These are phyloP conservation scores for Papilio gigon DNA, from an alignment of 2,888 invertebrate species.

Conservation along the genomic window DNA sequence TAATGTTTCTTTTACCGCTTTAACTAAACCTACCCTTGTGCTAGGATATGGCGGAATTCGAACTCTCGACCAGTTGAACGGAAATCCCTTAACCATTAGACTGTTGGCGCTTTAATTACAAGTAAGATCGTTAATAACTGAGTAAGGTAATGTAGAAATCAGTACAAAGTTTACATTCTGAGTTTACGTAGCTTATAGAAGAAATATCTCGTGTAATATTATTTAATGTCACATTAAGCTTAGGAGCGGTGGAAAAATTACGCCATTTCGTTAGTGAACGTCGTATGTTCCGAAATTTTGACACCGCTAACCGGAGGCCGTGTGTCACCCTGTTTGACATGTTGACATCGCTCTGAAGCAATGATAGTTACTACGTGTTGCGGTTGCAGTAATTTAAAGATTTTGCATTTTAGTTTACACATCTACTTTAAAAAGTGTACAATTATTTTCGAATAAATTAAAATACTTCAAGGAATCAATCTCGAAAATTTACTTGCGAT, in stretches of 20 bases:
- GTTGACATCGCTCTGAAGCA: conserved; percentile 19
- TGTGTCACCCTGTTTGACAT: conserved; percentile 15
- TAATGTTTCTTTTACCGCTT: no score
- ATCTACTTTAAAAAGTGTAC: neutral
- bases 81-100: no score
- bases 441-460: no score
- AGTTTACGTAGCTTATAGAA: no score
- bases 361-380: neutral
- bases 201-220: neutral
- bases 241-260: conserved; percentile 31
- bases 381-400: neutral
- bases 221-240: neutral
- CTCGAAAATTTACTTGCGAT: no score
- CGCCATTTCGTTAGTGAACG: conserved; percentile 36
- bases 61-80: no score
- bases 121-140: neutral
- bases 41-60: no score
- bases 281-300: conserved; percentile 36
- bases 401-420: neutral
- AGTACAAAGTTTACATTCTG: no score
- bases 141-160: no score
- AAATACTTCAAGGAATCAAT: no score
- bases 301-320: conserved; percentile 8
- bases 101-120: no score
- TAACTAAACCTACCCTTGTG: no score